Evolutionary conservation across 2,888 invertebrate species (phyloP), one percentile per base, ranked within the genome.

Genomic region (Orchestes rusci): DNA sequence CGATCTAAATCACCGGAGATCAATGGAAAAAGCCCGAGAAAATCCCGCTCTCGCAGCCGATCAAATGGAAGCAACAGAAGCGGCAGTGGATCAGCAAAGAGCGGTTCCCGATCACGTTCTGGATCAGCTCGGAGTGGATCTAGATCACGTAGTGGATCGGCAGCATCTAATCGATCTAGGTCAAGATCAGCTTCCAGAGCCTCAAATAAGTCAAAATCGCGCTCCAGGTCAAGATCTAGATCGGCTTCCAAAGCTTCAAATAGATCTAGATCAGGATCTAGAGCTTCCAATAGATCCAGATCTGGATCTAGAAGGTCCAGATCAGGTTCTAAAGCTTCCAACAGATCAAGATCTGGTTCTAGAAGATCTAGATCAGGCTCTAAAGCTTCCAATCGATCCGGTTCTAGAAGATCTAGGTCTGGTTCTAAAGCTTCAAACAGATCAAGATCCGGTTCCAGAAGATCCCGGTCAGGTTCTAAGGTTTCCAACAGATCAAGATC

Each of bases 361-460:
- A 32, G 56, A 40, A 62, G 62, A 4, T 46, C 46, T 28, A 33
- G 39, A 13, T 35, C 29, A 28, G 45, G 32, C 10, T 34, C 34
- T 19, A 32, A 31, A 16, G 20, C 13, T 4, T 38, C 38, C 13
- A 37, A 38, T 3, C 29, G 16, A 30, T 43, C 43, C 20, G 37
- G 53, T 12, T 59, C 59, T 10, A 32, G 57, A 41, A 62, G 62
- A 5, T 48, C 47, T 20, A 35, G 40, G n/a, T 33, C 28, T 30
- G 40, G 34, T n/a, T 30, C 31, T 18, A 31, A 28, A 15, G 5
- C 23, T 10, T 7, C 7, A 23, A 23, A 10, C 10, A 23, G 10
- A 23, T 23, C 23, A 61, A 62, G 65, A 16, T 60, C 63, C 28
- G 44, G 61, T 36, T 65, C 67, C 2, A 58, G 60, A 7, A 45